Conservation (phyloP, 2,888 invertebrate genomes). For the Cheilosia scutellata region DNA sequence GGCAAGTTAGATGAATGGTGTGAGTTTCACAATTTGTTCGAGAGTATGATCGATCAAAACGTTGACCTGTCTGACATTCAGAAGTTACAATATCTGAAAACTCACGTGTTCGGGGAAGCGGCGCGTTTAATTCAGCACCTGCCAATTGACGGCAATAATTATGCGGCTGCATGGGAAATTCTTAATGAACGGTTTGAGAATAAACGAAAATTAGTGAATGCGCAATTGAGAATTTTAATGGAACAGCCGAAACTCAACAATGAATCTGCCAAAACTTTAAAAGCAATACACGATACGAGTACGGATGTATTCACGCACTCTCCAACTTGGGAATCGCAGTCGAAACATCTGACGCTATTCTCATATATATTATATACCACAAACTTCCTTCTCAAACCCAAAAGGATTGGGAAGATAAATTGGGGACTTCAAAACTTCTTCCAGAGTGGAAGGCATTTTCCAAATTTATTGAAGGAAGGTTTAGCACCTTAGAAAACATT, state of each 20-base stretch:
- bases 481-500: too few relatives aligned
- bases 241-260: constrained; percentile 13
- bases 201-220: constrained; percentile 19
- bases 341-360: background rate
- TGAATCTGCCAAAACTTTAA: constrained; percentile 2
- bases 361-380: constrained; percentile 1
- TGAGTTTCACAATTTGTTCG: too few relatives aligned
- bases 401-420: too few relatives aligned
- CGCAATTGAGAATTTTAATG: constrained; percentile 23
- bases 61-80: constrained; percentile 7
- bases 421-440: too few relatives aligned
- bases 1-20: too few relatives aligned
- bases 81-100: constrained; percentile 12
- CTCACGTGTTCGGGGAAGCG: background rate
- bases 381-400: too few relatives aligned
- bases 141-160: constrained; percentile 19
- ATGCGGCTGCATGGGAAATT: constrained; percentile 11
- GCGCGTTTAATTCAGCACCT: constrained; percentile 10
- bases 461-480: too few relatives aligned
- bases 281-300: constrained; percentile 27
- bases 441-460: too few relatives aligned
- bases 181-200: constrained; percentile 15
- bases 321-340: constrained; percentile 6
- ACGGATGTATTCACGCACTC: constrained; percentile 15
- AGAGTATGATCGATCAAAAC: background rate